Percentiles rank a stretch among this genome's conserved stretches.
Evolutionary conservation across 2,797 vertebrate species (phyloP).

Genomic region (Eulemur albifrons): DNA sequence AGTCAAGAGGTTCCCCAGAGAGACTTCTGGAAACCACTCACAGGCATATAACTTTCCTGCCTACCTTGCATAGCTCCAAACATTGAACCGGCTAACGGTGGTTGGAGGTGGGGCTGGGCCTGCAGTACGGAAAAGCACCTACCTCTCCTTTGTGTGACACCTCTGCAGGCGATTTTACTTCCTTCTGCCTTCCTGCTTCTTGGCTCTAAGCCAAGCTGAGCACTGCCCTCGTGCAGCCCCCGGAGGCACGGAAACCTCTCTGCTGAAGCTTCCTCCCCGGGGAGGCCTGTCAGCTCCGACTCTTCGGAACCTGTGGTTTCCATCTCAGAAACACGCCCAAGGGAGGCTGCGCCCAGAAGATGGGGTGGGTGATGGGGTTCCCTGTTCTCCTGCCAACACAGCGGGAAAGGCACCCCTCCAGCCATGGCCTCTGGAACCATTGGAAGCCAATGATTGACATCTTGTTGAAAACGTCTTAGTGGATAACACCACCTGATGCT

Average conservation of each 20-base stretch:
- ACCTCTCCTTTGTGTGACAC: not conserved
- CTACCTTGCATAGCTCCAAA: conserved; percentile 20
- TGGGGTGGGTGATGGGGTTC: not conserved
- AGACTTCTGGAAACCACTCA: conserved; percentile 66
- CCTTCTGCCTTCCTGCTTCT: not conserved
- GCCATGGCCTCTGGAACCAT: conserved; percentile 19
- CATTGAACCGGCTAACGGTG: not conserved
- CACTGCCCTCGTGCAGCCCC: conserved; percentile 61
- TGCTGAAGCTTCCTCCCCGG: conserved; percentile 63
- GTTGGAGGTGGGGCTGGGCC: conserved; percentile 1
- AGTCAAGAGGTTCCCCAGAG: not conserved
- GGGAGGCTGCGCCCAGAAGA: conserved; percentile 34
- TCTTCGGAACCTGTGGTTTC: conserved; percentile 55
- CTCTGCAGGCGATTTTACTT: conserved; percentile 59
- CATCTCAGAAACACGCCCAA: conserved; percentile 65
- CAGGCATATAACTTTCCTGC: conserved; percentile 56
- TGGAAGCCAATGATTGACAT: not conserved
- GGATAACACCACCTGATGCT: not conserved
- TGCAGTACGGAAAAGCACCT: conserved; percentile 51
- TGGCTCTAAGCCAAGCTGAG: conserved; percentile 69
- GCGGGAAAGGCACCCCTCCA: not conserved
- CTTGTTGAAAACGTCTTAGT: not conserved
- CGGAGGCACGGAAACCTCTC: conserved; percentile 71
- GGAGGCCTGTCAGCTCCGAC: conserved; percentile 70
- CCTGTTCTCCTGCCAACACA: not conserved